Conservation (phyloP, 2,113 vertebrate species). For the Accipiter virgatus region DNA sequence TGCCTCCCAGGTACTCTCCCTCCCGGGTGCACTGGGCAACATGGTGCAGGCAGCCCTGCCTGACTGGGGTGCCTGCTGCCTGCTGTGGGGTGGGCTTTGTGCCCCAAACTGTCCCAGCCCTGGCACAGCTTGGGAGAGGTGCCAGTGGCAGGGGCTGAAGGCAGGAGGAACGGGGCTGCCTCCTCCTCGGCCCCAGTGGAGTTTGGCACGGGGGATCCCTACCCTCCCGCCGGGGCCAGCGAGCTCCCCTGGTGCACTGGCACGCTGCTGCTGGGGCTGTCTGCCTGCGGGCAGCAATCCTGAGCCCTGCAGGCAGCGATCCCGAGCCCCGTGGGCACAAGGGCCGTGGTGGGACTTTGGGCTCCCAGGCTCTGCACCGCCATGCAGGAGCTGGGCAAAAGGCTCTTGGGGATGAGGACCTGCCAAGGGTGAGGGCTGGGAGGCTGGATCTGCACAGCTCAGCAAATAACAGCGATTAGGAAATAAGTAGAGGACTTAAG, state of each 20-base stretch:
- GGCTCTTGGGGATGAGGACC: background rate
- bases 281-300: background rate
- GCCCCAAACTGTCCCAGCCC: background rate
- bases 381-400: background rate
- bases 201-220: accelerated
- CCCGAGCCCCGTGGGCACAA: accelerated
- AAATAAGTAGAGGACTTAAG: slow-evolving; percentile 39
- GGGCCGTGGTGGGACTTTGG: background rate
- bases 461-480: slow-evolving; percentile 46
- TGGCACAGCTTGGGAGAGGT: background rate
- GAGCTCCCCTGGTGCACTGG: background rate
- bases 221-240: background rate
- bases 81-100: background rate
- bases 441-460: background rate
- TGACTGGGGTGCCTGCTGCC: accelerated
- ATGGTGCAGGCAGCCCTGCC: background rate
- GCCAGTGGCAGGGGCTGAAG: background rate
- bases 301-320: background rate
- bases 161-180: background rate
- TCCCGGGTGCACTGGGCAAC: accelerated
- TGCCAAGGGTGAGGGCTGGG: background rate
- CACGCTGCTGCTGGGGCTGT: accelerated
- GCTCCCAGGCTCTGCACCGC: background rate
- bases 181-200: background rate
- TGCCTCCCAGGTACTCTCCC: slow-evolving; percentile 82